Conservation (phyloP, 2,797 vertebrate species). For the Adelosebastes latens region DNA sequence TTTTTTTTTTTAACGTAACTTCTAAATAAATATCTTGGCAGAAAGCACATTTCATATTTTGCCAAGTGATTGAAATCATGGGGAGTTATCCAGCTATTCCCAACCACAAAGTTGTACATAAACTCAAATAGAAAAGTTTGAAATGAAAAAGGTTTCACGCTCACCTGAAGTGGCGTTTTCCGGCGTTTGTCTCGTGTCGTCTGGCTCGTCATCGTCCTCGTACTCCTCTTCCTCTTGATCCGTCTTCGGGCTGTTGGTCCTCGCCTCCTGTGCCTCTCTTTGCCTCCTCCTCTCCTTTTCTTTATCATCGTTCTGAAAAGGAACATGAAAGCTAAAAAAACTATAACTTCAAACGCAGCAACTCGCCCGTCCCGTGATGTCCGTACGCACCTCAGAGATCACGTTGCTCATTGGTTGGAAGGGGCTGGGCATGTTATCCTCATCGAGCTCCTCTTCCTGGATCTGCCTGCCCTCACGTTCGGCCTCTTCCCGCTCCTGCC, state of each 20-base stretch:
- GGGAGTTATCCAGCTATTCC: background rate
- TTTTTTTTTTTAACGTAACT: background rate
- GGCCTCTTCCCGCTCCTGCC: slow-evolving; percentile 84
- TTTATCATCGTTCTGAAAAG: slow-evolving; percentile 87
- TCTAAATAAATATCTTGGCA: background rate
- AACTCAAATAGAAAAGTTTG: too few relatives aligned
- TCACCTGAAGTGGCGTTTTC: slow-evolving; percentile 85
- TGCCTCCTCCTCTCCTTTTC: slow-evolving; percentile 82
- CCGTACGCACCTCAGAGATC: slow-evolving; percentile 83
- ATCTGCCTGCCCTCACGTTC: slow-evolving; percentile 76
- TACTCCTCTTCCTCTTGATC: slow-evolving; percentile 76
- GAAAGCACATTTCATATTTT: background rate
- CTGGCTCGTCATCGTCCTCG: slow-evolving; percentile 61
- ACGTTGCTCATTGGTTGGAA: slow-evolving; percentile 91
- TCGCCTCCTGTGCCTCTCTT: slow-evolving; percentile 40
- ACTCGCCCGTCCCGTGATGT: background rate
- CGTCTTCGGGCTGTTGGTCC: slow-evolving; percentile 50
- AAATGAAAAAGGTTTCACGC: background rate
- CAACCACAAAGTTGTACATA: background rate
- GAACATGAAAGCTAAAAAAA: background rate
- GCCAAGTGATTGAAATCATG: background rate
- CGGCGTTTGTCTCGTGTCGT: slow-evolving; percentile 78
- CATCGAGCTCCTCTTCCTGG: slow-evolving; percentile 78
- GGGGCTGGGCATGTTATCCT: slow-evolving; percentile 82
- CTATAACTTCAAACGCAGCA: background rate